These are phyloP conservation scores for Bursaphelenchus okinawaensis DNA, from an alignment of 2,888 invertebrate species.

Conservation along the genomic window DNA sequence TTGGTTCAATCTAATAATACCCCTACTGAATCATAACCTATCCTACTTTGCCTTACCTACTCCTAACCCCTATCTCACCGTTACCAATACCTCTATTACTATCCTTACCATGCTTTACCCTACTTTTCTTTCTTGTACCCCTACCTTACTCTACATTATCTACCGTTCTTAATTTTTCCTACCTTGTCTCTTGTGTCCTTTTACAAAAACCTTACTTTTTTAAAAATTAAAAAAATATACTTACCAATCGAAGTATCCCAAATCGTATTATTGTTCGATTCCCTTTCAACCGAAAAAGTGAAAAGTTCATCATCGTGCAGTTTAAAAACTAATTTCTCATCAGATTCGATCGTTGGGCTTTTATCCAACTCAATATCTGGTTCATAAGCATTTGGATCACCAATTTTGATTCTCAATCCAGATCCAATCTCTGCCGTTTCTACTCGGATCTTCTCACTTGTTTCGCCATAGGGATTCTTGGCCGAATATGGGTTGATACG, in stretches of 20 bases:
- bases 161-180: no score
- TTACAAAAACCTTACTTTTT: no score
- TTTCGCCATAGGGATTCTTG: slow-evolving; percentile 28
- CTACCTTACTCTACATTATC: no score
- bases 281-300: slow-evolving; percentile 37
- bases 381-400: slow-evolving; percentile 1
- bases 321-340: neutral
- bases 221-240: neutral
- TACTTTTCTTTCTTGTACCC: no score
- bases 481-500: slow-evolving; percentile 5
- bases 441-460: slow-evolving; percentile 18
- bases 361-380: neutral
- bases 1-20: no score
- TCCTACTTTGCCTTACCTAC: no score
- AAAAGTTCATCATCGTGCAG: slow-evolving; percentile 19
- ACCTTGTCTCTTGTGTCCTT: no score
- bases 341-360: neutral
- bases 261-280: slow-evolving; percentile 31
- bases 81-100: no score
- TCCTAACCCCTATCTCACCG: no score
- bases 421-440: slow-evolving; percentile 15
- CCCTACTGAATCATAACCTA: no score
- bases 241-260: slow-evolving; percentile 47
- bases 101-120: no score
- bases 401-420: slow-evolving; percentile 28